Evolutionary conservation across 2,888 invertebrate species (phyloP), one percentile per base, ranked within the genome.

Genomic region (Pseudococcus longispinus): DNA sequence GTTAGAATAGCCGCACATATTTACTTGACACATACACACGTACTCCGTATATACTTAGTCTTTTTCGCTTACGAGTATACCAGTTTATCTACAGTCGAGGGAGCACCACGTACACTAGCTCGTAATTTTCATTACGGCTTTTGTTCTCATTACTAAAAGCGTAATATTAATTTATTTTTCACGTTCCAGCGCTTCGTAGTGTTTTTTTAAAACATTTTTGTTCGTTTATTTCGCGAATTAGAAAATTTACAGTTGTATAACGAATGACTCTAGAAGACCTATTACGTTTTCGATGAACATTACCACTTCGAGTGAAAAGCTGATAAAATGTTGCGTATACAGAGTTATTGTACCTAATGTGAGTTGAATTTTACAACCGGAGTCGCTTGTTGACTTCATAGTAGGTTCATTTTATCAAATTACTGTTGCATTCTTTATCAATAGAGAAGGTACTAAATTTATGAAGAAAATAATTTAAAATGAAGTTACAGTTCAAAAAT

Each of bases 151-250:
- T 42, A 20, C 42, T 80, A 20, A 80, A 80, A 80, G 42, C 77
- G 42, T 42, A 80, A 80, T 42, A 80, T 80, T 80, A 80, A 80
- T 80, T 80, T 80, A 80, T 42, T 80, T 80, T 80, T 80, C 77
- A 80, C 77, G 42, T 80, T 80, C 42, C 77, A 80, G 42, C 77
- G 77, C 77, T 80, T 80, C 42, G 37, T 20, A 11, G 77, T 11
- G 20, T 42, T 70, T 70, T 70, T 65, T 60, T 23, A 8, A 23
- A 3, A 1, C 5, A 20, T 20, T 60, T 60, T 60, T 60, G 13
- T 70, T 70, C 29, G 70, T 26, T 4, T 26, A 70, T 60, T 60
- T 60, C 13, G 29, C 29, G 70, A 70, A 70, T 70, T 29, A 29
- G 29, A 70, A 70, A 32, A 70, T 70, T 70, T 51, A 29, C 5